A percentile compares a stretch with the other conserved stretches of the same genome.
Evolutionary conservation across 2,797 vertebrate genomes (phyloP).

Genomic region (Nasua narica): DNA sequence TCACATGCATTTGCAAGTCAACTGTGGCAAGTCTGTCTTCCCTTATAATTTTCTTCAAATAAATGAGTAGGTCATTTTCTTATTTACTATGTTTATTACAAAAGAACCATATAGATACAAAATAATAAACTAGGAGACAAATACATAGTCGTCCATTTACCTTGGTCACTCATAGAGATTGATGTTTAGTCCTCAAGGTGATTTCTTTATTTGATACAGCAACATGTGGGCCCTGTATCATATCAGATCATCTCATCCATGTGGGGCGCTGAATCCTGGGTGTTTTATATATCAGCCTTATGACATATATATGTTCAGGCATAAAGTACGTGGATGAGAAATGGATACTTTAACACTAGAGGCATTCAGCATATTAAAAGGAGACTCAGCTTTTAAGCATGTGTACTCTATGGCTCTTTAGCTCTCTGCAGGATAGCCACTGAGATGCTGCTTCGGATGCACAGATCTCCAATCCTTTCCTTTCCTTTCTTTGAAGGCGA

Average conservation of each 20-base stretch:
- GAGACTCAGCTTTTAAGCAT: background rate
- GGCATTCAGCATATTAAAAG: background rate
- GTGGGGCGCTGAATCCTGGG: background rate
- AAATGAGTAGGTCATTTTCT: background rate
- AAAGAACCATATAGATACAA: background rate
- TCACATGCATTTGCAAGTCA: background rate
- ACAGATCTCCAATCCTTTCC: fast-evolving
- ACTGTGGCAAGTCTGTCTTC: background rate
- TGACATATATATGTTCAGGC: background rate
- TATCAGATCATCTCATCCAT: background rate
- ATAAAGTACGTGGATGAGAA: background rate
- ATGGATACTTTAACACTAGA: background rate
- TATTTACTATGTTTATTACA: background rate
- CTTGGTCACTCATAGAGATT: background rate
- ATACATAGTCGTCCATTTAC: background rate
- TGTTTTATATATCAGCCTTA: background rate
- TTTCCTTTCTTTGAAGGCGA: background rate
- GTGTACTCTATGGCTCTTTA: fast-evolving
- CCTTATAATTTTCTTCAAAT: background rate
- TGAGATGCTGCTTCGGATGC: background rate
- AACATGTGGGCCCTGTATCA: background rate
- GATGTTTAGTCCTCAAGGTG: background rate
- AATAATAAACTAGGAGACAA: background rate
- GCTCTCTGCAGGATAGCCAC: background rate
- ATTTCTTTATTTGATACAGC: background rate